Evolutionary conservation across 2,888 invertebrate genomes (phyloP).

Genomic region (Sericinus montela): DNA sequence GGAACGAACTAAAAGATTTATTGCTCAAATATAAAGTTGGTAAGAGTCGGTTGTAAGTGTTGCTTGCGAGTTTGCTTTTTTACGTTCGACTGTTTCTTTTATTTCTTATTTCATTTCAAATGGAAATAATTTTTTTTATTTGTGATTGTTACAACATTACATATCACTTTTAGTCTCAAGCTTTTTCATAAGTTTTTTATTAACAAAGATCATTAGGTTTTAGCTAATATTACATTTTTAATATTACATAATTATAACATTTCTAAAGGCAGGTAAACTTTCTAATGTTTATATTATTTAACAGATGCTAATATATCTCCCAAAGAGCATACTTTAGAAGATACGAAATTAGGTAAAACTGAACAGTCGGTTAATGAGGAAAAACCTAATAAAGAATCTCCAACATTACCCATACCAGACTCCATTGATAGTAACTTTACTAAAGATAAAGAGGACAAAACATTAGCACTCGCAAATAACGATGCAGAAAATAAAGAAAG

Average conservation of each 20-base stretch:
- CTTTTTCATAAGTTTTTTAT: no score
- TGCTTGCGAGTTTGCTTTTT: conserved; percentile 2
- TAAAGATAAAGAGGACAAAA: conserved; percentile 7
- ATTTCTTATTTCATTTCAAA: not conserved
- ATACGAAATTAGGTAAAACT: not conserved
- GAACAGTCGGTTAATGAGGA: not conserved
- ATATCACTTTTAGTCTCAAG: no score
- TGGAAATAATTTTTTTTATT: conserved; percentile 13
- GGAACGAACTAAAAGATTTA: conserved; percentile 50
- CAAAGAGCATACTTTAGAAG: not conserved
- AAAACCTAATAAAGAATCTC: not conserved
- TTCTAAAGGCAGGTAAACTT: no score
- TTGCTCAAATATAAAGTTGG: conserved; percentile 59
- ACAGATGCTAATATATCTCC: not conserved
- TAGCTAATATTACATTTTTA: no score
- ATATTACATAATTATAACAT: no score
- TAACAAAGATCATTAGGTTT: no score
- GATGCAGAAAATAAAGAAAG: conserved; percentile 25
- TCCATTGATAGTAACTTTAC: not conserved
- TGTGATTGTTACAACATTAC: not conserved
- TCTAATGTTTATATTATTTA: not conserved
- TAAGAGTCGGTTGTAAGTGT: no score
- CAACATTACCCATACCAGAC: not conserved
- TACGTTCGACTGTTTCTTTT: not conserved
- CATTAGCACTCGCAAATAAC: conserved; percentile 10